A percentile compares a stretch with the other conserved stretches of the same genome.
phyloP scores from a whole-genome alignment of 23 tunicate genomes.

The Phallusia fumigata region DNA sequence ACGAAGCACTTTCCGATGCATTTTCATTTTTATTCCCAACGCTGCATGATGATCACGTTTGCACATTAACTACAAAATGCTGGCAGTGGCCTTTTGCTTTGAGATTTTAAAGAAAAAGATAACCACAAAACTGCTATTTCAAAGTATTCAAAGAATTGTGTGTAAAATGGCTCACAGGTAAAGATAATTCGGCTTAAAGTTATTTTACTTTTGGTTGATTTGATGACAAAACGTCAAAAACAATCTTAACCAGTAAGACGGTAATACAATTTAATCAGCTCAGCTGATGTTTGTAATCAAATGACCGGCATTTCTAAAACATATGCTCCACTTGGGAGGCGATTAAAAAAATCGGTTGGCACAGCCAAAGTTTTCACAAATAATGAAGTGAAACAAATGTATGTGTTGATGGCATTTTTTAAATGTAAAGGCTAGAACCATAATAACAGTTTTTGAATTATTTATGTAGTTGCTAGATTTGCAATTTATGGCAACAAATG shows the following conservation, averaged over 20 bases:
- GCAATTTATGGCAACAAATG: background rate
- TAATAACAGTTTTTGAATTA: too few relatives aligned
- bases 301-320: constrained; percentile 1
- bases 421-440: too few relatives aligned
- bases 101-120: background rate
- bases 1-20: constrained; percentile 1
- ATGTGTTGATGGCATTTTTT: too few relatives aligned
- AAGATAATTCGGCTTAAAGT: too few relatives aligned
- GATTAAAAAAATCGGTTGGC: background rate
- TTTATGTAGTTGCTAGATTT: background rate
- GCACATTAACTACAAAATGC: background rate
- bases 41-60: background rate
- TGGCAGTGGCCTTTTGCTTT: constrained; percentile 7
- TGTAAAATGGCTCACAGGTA: too few relatives aligned
- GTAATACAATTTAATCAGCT: constrained; percentile 5
- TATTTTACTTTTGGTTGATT: too few relatives aligned
- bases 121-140: too few relatives aligned
- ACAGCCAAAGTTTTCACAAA: background rate
- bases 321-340: constrained; percentile 6
- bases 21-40: background rate
- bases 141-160: too few relatives aligned
- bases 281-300: constrained; percentile 5
- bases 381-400: too few relatives aligned
- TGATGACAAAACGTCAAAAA: background rate
- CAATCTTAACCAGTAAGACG: constrained; percentile 8